Evolutionary conservation across 1,140 invertebrate genomes (phyloP), one percentile per base, ranked within the genome.

Genomic region (Plodia interpunctella): DNA sequence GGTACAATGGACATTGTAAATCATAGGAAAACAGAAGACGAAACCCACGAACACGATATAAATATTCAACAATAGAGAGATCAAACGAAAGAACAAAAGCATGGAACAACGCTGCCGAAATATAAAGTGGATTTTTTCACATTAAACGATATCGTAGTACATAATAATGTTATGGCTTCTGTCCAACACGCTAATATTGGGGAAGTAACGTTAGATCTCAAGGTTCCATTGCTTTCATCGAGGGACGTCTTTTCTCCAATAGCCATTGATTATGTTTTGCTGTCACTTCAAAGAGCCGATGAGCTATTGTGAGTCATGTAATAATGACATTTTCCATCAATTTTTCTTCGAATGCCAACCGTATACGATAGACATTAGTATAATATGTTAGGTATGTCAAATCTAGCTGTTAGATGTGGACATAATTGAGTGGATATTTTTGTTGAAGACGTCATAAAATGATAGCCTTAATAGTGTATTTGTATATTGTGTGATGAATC

Each of bases 271-370:
- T 83, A 79, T 65, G 66, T 63, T 76, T 67, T 70, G 71, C 65
- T 80, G 83, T 84, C 81, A 84, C 81, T 84, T 87, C 83, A 87
- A 87, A 84, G 80, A 57, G 38, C 59, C 62, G 59, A 55, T 65
- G 60, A 65, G 53, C 73, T 55, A 84, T 87, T 87, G 83, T 84
- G 63, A 65, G 71, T 74, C 67, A 70, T 66, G 65, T 69, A 77
- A 77, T 80, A 72, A 66, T 55, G 54, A 78, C 72, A 77, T 83
- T 80, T 44, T 78, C 65, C 76, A 69, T 74, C 64, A 73, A 69
- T 77, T 78, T 79, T 80, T 77, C 72, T 71, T 53, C 51, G 13
- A 20, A 25, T 53, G 8, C 21, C 51, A 25, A 44, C 38, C n/a
- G 51, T 25, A 13, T 53, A 53, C 13, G 13, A 53, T 53, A 53